These are phyloP conservation scores for Phenacoccus solenopsis DNA, from an alignment of 1,140 invertebrate genomes.

Conservation along the genomic window DNA sequence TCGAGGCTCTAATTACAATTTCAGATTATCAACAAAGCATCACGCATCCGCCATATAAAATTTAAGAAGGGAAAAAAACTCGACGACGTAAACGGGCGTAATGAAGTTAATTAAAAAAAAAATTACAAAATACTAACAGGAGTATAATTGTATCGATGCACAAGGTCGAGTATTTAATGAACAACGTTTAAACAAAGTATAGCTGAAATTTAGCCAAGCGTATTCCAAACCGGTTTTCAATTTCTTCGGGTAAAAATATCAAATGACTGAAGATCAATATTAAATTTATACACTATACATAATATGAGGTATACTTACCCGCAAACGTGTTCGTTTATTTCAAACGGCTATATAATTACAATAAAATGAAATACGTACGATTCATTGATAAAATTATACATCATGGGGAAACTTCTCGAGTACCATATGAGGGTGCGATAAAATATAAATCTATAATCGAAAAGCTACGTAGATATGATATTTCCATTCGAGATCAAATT, in stretches of 20 bases:
- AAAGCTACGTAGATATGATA: not conserved
- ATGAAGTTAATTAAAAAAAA: conserved; percentile 4
- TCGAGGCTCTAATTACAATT: not conserved
- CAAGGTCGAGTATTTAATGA: not conserved
- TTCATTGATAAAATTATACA: not conserved
- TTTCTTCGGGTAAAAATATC: not conserved
- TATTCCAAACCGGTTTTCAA: not conserved
- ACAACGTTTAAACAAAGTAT: not conserved
- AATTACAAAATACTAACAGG: not conserved
- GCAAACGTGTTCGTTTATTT: no score
- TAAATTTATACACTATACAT: not conserved
- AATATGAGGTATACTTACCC: no score
- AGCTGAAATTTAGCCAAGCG: not conserved
- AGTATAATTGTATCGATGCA: not conserved
- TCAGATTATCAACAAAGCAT: not conserved
- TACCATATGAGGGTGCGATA: not conserved
- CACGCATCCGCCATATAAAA: not conserved
- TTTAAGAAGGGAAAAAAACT: no score
- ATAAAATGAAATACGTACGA: not conserved
- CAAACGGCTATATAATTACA: no score
- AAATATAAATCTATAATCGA: not conserved
- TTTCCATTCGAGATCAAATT: not conserved
- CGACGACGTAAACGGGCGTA: not conserved
- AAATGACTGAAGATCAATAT: not conserved
- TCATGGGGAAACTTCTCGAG: not conserved